Evolutionary conservation across 2,113 vertebrate genomes (phyloP).

Genomic region (Polyodon spathula): DNA sequence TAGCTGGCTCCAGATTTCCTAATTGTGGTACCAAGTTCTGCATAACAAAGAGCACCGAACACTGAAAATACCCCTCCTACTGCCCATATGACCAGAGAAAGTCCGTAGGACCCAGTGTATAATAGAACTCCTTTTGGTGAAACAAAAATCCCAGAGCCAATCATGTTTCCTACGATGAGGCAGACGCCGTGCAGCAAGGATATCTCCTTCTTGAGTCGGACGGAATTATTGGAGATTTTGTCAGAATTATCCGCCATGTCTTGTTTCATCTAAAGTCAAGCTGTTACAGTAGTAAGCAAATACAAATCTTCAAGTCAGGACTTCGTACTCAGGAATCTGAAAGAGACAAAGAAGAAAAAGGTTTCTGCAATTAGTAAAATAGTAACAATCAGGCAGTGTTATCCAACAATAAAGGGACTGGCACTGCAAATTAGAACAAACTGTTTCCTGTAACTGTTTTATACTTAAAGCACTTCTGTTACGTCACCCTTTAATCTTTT

Average conservation of each 20-base stretch:
- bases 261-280: too few relatives aligned
- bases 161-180: slow-evolving; percentile 70
- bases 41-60: slow-evolving; percentile 65
- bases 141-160: slow-evolving; percentile 68
- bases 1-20: slow-evolving; percentile 68
- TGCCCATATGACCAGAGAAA: slow-evolving; percentile 63
- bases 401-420: too few relatives aligned
- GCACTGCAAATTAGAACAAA: too few relatives aligned
- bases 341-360: too few relatives aligned
- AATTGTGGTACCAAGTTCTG: slow-evolving; percentile 69
- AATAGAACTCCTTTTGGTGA: slow-evolving; percentile 63
- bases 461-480: too few relatives aligned
- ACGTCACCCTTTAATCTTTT: too few relatives aligned
- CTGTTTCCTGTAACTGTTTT: too few relatives aligned
- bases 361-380: too few relatives aligned
- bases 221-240: slow-evolving; percentile 20
- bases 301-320: too few relatives aligned
- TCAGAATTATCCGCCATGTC: slow-evolving; percentile 46
- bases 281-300: too few relatives aligned
- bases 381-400: too few relatives aligned
- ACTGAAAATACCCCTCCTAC: slow-evolving; percentile 66
- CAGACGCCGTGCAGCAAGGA: slow-evolving; percentile 69
- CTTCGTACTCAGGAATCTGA: too few relatives aligned
- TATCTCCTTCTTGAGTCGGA: slow-evolving; percentile 64
- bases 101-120: slow-evolving; percentile 58